phyloP scores from a whole-genome alignment of 2,888 invertebrate species.

The Tetragonula carbonaria region DNA sequence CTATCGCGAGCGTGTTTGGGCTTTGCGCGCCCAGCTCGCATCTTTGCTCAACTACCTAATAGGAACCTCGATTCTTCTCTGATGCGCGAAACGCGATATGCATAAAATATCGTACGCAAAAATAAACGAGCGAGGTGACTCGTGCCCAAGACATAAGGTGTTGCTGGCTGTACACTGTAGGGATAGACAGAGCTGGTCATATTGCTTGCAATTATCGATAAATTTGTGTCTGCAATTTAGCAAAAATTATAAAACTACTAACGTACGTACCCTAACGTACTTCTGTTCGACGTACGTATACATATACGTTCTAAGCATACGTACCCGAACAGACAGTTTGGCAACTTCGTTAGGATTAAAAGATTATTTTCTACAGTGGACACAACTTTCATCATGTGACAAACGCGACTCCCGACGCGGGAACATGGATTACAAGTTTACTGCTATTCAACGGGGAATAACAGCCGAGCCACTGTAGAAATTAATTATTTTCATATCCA shows the following conservation, averaged over 20 bases:
- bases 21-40: constrained; percentile 84
- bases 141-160: constrained; percentile 79
- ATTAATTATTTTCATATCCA: constrained; percentile 40
- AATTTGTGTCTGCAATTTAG: constrained; percentile 65
- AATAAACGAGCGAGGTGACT: constrained; percentile 81
- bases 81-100: constrained; percentile 78
- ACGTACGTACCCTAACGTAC: constrained; percentile 15
- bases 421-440: background rate
- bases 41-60: constrained; percentile 70
- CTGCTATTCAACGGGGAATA: background rate
- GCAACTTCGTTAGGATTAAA: constrained; percentile 18
- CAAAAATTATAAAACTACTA: constrained; percentile 61
- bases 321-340: constrained; percentile 37
- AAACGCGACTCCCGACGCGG: background rate
- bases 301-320: constrained; percentile 25
- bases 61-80: constrained; percentile 74
- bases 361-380: constrained; percentile 56
- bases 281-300: constrained; percentile 23
- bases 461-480: constrained; percentile 49
- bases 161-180: constrained; percentile 82
- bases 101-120: constrained; percentile 78
- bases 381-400: background rate
- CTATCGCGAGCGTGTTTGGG: constrained; percentile 81
- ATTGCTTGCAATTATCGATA: constrained; percentile 73
- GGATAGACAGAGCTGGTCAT: constrained; percentile 82